Evolutionary conservation across 2,113 vertebrate genomes (phyloP), one percentile per base, ranked within the genome.

Genomic region (Hemibagrus wyckioides): DNA sequence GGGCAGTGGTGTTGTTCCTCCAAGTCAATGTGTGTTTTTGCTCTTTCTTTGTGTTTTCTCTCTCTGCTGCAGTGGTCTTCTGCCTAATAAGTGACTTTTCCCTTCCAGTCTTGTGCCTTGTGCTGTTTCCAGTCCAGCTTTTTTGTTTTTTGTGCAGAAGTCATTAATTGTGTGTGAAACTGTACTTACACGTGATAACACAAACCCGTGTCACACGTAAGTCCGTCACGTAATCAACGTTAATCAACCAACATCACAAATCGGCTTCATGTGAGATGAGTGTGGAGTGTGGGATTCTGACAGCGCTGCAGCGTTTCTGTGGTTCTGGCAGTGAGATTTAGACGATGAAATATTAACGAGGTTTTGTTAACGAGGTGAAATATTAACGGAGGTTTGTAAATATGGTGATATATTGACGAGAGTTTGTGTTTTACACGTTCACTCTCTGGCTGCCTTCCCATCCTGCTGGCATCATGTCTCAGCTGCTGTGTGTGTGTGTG

Each of bases 361-460:
- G 75, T 30, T 77, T 77, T 77, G 48, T 30, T 77, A 77, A 77
- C 44, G 9, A 77, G 76, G 77, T 80, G 77, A 80, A 80, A 57
- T 57, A 80, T 57, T 80, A 80, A 80, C 1, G 17, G 17, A 57
- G 33, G 77, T 36, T 33, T 57, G 30, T 56, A 80, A 80, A 80
- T 80, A 80, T 80, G 52, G 17, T 80, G 50, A 80, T 57, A 14
- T 36, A 57, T 14, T 80, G 52, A 79, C 1, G n/a, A 57, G 52
- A 57, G 33, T 80, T 33, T 80, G 77, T 57, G 52, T 80, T 80
- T 80, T 79, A 80, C 77, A 80, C 54, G 1, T 56, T 80, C 19
- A 56, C 30, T 36, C 19, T 80, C 30, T 80, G 77, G 77, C 77
- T 57, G 52, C 52, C 17, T 0, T 80, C 77, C 77, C n/a, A 36